phyloP scores from a whole-genome alignment of 2,888 invertebrate genomes.

The Ormyrus nitidulus region DNA sequence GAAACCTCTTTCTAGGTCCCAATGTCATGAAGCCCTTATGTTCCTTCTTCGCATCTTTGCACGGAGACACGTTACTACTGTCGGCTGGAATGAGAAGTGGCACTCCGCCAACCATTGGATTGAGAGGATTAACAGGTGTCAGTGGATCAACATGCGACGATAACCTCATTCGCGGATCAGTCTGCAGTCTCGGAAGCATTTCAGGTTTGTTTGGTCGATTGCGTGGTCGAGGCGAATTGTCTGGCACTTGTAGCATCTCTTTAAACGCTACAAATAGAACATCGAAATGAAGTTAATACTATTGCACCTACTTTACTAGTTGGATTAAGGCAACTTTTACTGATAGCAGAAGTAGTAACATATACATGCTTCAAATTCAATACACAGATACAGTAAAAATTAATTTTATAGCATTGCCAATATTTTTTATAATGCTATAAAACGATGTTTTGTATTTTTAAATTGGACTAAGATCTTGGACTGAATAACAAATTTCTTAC shows the following conservation, averaged over 20 bases:
- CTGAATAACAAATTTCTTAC: conserved; percentile 69
- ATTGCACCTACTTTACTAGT: too few relatives aligned
- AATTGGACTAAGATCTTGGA: too few relatives aligned
- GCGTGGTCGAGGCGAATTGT: conserved; percentile 87
- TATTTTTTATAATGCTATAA: conserved; percentile 17
- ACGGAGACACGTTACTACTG: conserved; percentile 73
- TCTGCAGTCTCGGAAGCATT: conserved; percentile 74
- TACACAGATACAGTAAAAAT: too few relatives aligned
- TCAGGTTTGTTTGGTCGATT: conserved; percentile 76
- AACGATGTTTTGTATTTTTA: too few relatives aligned
- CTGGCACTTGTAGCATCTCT: conserved; percentile 85
- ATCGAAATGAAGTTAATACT: not conserved
- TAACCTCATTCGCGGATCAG: conserved; percentile 84
- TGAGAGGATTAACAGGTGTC: conserved; percentile 65
- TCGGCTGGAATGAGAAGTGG: conserved; percentile 67
- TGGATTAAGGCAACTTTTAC: too few relatives aligned
- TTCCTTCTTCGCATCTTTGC: conserved; percentile 79
- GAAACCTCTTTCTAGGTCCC: conserved; percentile 89
- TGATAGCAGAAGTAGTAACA: not conserved
- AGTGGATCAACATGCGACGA: conserved; percentile 79
- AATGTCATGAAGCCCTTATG: conserved; percentile 89
- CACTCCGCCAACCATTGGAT: conserved; percentile 70
- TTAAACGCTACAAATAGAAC: conserved; percentile 77
- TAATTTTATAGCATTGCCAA: conserved; percentile 14
- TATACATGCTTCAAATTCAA: not conserved